Conservation (phyloP, 2,797 vertebrate genomes). For the Lepidocolaptes lacrymiger region DNA sequence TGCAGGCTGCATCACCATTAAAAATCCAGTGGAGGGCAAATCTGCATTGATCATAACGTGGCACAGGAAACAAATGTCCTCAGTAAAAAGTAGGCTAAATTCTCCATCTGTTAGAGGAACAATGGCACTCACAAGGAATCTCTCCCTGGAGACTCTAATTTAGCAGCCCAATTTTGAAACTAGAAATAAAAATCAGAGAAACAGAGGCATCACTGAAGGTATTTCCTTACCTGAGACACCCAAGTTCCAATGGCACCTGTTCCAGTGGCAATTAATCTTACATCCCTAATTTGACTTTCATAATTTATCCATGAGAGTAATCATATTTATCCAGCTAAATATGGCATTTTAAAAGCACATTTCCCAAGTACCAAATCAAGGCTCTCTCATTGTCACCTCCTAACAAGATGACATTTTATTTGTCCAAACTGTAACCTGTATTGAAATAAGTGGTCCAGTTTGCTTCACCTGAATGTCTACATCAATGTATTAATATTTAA, state of each 20-base stretch:
- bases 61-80: background rate
- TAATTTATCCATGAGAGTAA: background rate
- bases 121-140: background rate
- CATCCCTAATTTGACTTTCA: background rate
- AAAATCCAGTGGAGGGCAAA: background rate
- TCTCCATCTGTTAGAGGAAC: background rate
- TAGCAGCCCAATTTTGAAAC: background rate
- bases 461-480: background rate
- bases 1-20: background rate
- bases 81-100: background rate
- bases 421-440: background rate
- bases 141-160: background rate
- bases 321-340: background rate
- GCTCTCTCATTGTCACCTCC: background rate
- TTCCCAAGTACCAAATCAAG: background rate
- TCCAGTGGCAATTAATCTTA: background rate
- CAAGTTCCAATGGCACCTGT: background rate
- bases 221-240: background rate
- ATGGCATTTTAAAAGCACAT: background rate
- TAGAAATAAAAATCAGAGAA: background rate
- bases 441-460: background rate
- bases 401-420: background rate
- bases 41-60: background rate
- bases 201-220: background rate
- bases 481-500: background rate